Base-by-base conservation (phyloP, 2,113 vertebrate genomes). In the Mobula hypostoma region DNA sequence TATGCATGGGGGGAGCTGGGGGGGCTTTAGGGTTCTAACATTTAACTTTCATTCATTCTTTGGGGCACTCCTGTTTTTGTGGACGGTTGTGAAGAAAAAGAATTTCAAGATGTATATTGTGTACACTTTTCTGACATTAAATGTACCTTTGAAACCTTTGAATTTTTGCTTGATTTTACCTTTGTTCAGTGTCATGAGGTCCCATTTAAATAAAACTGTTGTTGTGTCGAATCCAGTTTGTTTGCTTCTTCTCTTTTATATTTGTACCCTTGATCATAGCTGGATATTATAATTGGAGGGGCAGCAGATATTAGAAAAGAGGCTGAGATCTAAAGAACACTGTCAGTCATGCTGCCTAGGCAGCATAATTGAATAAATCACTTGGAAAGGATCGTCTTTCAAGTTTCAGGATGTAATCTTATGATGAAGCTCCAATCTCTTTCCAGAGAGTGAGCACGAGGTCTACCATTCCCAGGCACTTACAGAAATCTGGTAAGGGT, bases 371-470 rank as follows among this genome's bases (percentile, higher is more conserved):
- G 24, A 58, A 87, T 27, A 70, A 70, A 61, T 9, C 9, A 61
- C 56, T 83, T 58, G 19, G 24, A 85, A 85, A 58, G 19, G 48
- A 19, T 15, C 21, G 19, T 5, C 80, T 11, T 61, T n/a, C 56
- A 56, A 82, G 83, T 87, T 87, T 87, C 83, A 88, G 83, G 83
- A 63, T n/a, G 11, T 29, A 88, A 63, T 88, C 6, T n/a, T 63
- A 11, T 61, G 29, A 63, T 17, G 29, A 88, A 29, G 11, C 80
- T 83, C 48, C 80, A 7, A 1, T 1, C 24, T 56, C 58, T n/a
- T 27, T 83, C 24, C 21, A 19, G 21, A 21, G 40, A 7, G 40
- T 40, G 19, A 83, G 7, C 61, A 58, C 83, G 61, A 24, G 11
- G 58, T n/a, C 27, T 14, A 7, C 27, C 27, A 9, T 58, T 56